Conservation (phyloP, 1,140 invertebrate genomes). For the Bombus pyrosoma region DNA sequence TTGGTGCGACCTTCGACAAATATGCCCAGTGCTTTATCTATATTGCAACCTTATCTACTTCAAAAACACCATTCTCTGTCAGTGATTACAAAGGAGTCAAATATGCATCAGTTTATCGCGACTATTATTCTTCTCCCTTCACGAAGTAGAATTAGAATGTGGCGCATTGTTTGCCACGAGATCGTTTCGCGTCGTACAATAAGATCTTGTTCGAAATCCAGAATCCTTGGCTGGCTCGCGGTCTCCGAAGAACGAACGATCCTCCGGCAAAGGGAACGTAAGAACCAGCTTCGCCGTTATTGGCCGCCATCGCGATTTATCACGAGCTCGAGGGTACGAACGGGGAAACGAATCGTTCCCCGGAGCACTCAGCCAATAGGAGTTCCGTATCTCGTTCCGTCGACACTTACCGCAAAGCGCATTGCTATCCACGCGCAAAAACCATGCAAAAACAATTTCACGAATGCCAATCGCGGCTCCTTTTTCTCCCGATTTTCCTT, state of each 20-base stretch:
- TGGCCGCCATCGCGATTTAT: slow-evolving; percentile 75
- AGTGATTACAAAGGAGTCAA: background rate
- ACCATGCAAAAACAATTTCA: slow-evolving; percentile 55
- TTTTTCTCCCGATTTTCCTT: background rate
- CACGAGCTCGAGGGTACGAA: slow-evolving; percentile 59
- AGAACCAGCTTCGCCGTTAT: slow-evolving; percentile 46
- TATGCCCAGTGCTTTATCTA: no score
- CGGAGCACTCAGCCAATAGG: slow-evolving; percentile 57
- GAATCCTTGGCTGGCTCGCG: background rate
- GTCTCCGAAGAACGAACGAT: background rate
- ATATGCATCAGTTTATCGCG: background rate
- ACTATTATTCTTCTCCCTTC: no score
- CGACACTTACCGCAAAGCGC: slow-evolving; percentile 57
- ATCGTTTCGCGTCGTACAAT: background rate
- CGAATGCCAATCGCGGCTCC: slow-evolving; percentile 7
- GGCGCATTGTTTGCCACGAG: no score
- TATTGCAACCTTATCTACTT: background rate
- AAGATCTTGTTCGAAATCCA: background rate
- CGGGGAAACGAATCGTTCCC: slow-evolving; percentile 76
- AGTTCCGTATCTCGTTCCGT: slow-evolving; percentile 38
- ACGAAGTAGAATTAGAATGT: no score
- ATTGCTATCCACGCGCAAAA: slow-evolving; percentile 9
- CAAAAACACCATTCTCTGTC: background rate
- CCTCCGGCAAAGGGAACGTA: background rate
- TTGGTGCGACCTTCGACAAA: background rate